These are phyloP conservation scores for Macrocentrus cingulum DNA, from an alignment of 1,140 invertebrate genomes.

Conservation along the genomic window DNA sequence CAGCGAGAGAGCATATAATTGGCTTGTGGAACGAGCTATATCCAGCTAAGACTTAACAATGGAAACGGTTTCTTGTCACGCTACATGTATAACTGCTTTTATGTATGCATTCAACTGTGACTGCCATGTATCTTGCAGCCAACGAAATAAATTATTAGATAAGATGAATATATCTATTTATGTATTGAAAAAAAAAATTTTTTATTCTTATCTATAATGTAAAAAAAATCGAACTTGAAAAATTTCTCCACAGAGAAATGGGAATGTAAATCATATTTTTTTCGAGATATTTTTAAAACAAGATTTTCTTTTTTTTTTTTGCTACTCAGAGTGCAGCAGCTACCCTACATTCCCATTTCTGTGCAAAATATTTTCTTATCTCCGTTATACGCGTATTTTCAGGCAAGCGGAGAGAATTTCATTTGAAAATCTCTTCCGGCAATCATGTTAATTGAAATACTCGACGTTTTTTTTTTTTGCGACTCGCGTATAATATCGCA, in stretches of 20 bases:
- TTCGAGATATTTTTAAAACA: no score
- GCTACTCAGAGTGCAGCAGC: no score
- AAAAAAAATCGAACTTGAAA: no score
- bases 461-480: background rate
- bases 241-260: no score
- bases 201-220: no score
- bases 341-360: no score
- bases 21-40: conserved; percentile 32
- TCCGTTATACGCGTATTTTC: conserved; percentile 2
- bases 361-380: no score
- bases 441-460: conserved; percentile 14
- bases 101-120: conserved; percentile 3
- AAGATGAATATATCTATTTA: background rate
- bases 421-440: conserved; percentile 1
- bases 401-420: background rate
- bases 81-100: conserved; percentile 19
- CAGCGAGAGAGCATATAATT: conserved; percentile 50
- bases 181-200: no score
- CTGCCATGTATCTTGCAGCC: background rate
- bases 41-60: background rate
- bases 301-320: no score
- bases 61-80: conserved; percentile 26
- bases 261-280: no score
- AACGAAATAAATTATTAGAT: conserved; percentile 1
- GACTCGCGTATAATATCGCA: background rate